Evolutionary conservation across 2,797 vertebrate species (phyloP).

Genomic region (Aeoliscus strigatus): DNA sequence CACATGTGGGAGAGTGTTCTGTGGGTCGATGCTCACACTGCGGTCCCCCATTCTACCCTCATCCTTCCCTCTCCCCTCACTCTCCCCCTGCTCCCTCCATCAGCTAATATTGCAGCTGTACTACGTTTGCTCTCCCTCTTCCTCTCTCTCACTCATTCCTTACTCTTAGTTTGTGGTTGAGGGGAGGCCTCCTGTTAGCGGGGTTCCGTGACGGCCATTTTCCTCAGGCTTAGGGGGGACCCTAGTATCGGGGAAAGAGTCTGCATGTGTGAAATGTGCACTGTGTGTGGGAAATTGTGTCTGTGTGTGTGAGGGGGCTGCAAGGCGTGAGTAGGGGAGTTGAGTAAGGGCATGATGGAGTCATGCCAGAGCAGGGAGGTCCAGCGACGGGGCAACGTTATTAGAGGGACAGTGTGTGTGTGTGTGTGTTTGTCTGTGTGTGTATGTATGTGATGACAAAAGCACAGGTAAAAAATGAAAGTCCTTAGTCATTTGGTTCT

Average conservation of each 20-base stretch:
- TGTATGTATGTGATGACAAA: conserved; percentile 27
- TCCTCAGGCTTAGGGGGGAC: conserved; percentile 62
- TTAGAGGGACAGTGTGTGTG: conserved; percentile 13
- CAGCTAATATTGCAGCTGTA: conserved; percentile 75
- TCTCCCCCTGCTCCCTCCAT: conserved; percentile 57
- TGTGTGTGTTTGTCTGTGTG: background rate
- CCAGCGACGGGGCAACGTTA: conserved; percentile 62
- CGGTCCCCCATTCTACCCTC: conserved; percentile 60
- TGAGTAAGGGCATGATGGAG: conserved; percentile 73
- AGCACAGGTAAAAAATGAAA: conserved; percentile 45
- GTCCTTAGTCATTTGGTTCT: conserved; percentile 32
- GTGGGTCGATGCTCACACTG: conserved; percentile 75
- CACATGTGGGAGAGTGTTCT: conserved; percentile 82
- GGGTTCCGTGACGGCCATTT: conserved; percentile 71
- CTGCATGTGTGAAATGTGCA: conserved; percentile 60
- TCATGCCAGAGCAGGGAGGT: conserved; percentile 73
- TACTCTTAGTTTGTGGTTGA: conserved; percentile 61
- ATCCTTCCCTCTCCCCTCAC: conserved; percentile 39
- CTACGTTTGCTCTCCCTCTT: conserved; percentile 44
- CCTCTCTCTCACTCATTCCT: conserved; percentile 38
- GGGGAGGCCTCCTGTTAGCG: conserved; percentile 66
- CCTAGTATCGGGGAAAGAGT: conserved; percentile 50
- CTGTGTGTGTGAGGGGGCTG: conserved; percentile 34
- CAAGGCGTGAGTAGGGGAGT: conserved; percentile 55
- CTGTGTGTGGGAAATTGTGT: conserved; percentile 53